Evolutionary conservation across 2,888 invertebrate species (phyloP), one percentile per base, ranked within the genome.

Genomic region (Unio delphinus): DNA sequence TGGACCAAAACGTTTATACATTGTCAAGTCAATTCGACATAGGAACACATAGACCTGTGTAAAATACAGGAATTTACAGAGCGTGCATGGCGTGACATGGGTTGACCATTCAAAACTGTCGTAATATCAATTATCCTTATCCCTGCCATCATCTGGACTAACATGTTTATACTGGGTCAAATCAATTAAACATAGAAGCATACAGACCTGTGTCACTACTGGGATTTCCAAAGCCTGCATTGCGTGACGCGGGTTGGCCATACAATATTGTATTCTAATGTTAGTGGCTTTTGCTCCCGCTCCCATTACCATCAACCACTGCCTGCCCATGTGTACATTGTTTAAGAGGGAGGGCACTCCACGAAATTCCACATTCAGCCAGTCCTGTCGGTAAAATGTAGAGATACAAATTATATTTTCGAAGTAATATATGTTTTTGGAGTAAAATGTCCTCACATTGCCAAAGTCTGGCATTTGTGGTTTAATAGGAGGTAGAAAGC

Each of bases 181-280:
- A 11, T 45, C 45, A 45, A 45, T 45, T 45, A 17, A 17, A 30
- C 34, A 59, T 58, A 34, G 28, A 20, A 55, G 26, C 23, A 3
- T 55, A 18, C 34, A 45, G 34, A 86, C 86, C 83, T 87, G 87
- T 55, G 86, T 86, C 15, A 87, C 86, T 11, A 78, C 74, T 6
- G 83, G 78, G 17, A 84, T 78, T 63, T 80, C 73, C n/a, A 87
- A 70, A 34, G 82, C 78, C 67, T 82, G 80, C 69, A 87, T 75
- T 15, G 81, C 79, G 63, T 86, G 85, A 28, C 86, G 64, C 8
- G 84, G 80, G 30, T 80, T 75, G 3, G 84, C 68, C 86, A 86
- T 87, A 70, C 87, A 88, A 69, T 88, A 88, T 79, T 88, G 88
- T 17, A 88, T 81, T 55, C 77, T 80, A 15, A 88, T 68, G 8